phyloP scores from a whole-genome alignment of 2,888 invertebrate species.

The Scaptomyza cyrtandrae region DNA sequence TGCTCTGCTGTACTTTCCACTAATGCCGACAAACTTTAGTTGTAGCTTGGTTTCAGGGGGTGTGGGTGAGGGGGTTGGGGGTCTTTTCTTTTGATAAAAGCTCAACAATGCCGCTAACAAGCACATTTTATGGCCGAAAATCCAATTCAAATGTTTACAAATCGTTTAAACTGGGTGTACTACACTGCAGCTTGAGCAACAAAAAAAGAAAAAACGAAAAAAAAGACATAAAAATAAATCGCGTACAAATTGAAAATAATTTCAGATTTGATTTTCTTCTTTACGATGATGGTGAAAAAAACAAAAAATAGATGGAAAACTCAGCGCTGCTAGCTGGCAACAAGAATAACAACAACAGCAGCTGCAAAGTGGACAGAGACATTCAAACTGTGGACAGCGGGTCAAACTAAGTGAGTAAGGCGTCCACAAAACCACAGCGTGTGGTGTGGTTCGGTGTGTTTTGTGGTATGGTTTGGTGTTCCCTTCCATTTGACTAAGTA shows the following conservation, averaged over 20 bases:
- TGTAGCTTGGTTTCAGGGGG: conserved; percentile 7
- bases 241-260: conserved; percentile 84
- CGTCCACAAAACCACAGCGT: conserved; percentile 32
- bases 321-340: conserved; percentile 1
- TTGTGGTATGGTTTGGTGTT: conserved; percentile 18
- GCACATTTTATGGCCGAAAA: conserved; percentile 75
- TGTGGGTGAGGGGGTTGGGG: not conserved
- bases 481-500: conserved; percentile 78
- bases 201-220: not conserved
- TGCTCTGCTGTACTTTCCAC: conserved; percentile 42
- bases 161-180: conserved; percentile 79
- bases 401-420: conserved; percentile 48
- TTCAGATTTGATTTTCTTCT: conserved; percentile 82
- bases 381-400: conserved; percentile 59
- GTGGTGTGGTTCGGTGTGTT: conserved; percentile 1
- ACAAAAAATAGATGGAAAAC: conserved; percentile 17
- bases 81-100: conserved; percentile 64
- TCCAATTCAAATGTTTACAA: conserved; percentile 83
- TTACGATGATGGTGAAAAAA: conserved; percentile 75
- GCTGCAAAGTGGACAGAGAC: conserved; percentile 55
- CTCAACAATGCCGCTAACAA: conserved; percentile 71
- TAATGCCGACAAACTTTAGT: conserved; percentile 63
- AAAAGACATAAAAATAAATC: conserved; percentile 83
- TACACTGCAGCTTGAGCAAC: conserved; percentile 24
- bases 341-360: conserved; percentile 12